Evolutionary conservation across 2,888 invertebrate species (phyloP), one percentile per base, ranked within the genome.

Genomic region (Heliconius ismenius): DNA sequence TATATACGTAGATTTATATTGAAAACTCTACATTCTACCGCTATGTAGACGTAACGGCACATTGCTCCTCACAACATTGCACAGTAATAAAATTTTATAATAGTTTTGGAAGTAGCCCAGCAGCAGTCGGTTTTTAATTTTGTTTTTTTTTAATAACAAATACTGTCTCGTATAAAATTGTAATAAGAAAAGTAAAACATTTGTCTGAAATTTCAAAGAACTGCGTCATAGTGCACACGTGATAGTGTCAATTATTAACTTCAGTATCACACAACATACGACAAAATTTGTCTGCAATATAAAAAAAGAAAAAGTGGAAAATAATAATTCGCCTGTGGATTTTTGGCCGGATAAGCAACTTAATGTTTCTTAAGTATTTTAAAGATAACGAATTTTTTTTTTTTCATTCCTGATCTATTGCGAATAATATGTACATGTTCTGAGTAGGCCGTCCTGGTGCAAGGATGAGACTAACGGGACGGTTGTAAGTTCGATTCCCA

Each of bases 91-190:
- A 58, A 58, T 36, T 70, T 58, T 70, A 58, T 70, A 58, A 70
- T 70, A 58, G 70, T 70, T 70, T 70, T 70, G 70, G 58, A 70
- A 58, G 32, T 70, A 58, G 32, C 70, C 70, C 58, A 58, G 70
- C 58, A 58, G 58, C 58, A 18, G 58, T 24, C 36, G 24, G 28
- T 54, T 28, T 54, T 4, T 10, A 9, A 32, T 70, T 36, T 28
- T n/a, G 32, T 58, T 32, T 32, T 54, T n/a, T 32, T 11, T 26
- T 26, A 69, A 70, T 32, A 58, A 24, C 67, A 67, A 39, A 67
- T 67, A 24, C 36, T 36, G 24, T 26, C 39, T 67, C 24, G 43
- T 43, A 67, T 24, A 24, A 67, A 67, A 39, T 11, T 7, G 39
- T 39, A 24, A 24, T 15, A 43, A 39, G 67, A 67, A n/a, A 39